Percentiles rank a stretch among this genome's conserved stretches.
Conservation (phyloP, 2,888 invertebrate species). For the Caenorhabditis zanzibari region DNA sequence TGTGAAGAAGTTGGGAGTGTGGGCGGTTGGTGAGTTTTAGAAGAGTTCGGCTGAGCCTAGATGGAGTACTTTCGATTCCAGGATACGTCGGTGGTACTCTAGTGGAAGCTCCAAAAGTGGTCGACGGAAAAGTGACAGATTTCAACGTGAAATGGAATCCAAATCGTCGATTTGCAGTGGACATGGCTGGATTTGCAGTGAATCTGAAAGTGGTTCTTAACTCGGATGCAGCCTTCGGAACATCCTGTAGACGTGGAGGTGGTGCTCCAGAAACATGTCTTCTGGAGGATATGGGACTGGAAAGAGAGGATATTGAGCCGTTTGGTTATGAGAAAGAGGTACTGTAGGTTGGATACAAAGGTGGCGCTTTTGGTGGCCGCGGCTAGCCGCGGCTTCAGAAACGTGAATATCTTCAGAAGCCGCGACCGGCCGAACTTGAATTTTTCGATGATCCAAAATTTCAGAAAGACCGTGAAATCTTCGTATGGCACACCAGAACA, state of each 20-base stretch:
- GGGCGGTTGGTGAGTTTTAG: conserved; percentile 70
- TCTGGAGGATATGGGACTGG: conserved; percentile 73
- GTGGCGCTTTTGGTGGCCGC: no score
- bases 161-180: conserved; percentile 73
- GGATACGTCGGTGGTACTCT: conserved; percentile 73
- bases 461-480: conserved; percentile 63
- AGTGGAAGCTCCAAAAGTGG: conserved; percentile 74
- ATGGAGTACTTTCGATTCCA: conserved; percentile 27
- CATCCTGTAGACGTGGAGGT: conserved; percentile 68
- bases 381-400: neutral
- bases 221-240: conserved; percentile 67
- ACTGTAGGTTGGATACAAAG: no score
- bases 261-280: conserved; percentile 78
- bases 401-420: neutral
- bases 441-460: no score
- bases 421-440: no score
- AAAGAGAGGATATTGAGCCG: conserved; percentile 72
- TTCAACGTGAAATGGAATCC: conserved; percentile 75
- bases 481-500: conserved; percentile 72
- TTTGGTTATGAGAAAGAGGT: conserved; percentile 71
- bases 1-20: conserved; percentile 69
- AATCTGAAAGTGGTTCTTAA: conserved; percentile 68
- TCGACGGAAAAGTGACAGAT: conserved; percentile 70
- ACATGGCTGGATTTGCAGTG: conserved; percentile 79
- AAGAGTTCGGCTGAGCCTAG: neutral